Evolutionary conservation across 2,888 invertebrate genomes (phyloP), one percentile per base, ranked within the genome.

Genomic region (Meloe dianella): DNA sequence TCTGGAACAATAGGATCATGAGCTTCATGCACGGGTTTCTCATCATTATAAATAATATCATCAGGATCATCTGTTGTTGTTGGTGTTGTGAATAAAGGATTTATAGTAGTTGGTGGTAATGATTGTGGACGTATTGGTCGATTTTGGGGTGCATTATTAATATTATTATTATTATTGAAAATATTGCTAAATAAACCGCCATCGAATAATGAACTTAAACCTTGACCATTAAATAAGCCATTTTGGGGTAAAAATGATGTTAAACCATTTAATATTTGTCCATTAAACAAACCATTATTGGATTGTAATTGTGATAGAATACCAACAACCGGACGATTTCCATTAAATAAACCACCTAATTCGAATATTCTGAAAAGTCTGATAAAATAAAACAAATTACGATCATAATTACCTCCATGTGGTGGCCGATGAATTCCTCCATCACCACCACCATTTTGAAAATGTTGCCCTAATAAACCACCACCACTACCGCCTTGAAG

Each of bases 11-110:
- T 73, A 61, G 71, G 74, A 71, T 80, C 79, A 61, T 78, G 71
- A 60, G 73, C 71, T 74, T 79, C 79, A 64, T 79, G 69, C 24
- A 79, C 78, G 22, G 80, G 80, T 68, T 73, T 76, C 56, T 79
- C 76, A 59, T 80, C 80, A 60, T 75, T 79, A 69, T 76, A 79
- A 64, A 79, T 78, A 17, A 73, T 73, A 66, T 79, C 79, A 61
- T 76, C 78, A 10, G 80, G 78, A 66, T 77, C 75, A 8, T 54
- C 59, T 9, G 61, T 61, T 24, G 56, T 61, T 8, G 66, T 38
- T 14, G 59, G 35, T 12, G 54, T 64, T 24, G 63, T 30, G 51
- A 64, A 59, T 27, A 29, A 47, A 20, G 61, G 32, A 20, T 10
- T 29, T 24, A 47, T 10, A 5, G 35, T n/a, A 17, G 64, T 41